These are phyloP conservation scores for Liopterus haemorrhoidalis DNA, from an alignment of 2,888 invertebrate species.

Conservation along the genomic window DNA sequence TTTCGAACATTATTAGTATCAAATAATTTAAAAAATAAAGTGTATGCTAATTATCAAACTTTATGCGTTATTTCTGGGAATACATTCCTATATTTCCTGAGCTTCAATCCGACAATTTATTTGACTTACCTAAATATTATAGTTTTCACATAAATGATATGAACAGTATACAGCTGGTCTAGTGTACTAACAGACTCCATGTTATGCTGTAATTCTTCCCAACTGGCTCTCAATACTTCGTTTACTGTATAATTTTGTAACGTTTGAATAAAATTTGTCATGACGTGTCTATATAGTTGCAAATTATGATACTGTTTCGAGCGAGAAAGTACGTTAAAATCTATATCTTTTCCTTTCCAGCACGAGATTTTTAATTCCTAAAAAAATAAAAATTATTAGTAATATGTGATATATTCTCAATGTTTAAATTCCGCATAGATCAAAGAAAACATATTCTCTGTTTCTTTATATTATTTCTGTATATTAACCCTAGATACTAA, in stretches of 20 bases:
- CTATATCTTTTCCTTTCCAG: constrained; percentile 48
- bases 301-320: constrained; percentile 66
- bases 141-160: constrained; percentile 68
- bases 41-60: too few species aligned
- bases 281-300: constrained; percentile 66
- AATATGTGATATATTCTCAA: too few species aligned
- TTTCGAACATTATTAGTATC: too few species aligned
- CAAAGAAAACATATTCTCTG: too few species aligned
- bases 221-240: constrained; percentile 67
- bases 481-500: too few species aligned
- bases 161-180: constrained; percentile 67
- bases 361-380: constrained; percentile 58
- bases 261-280: constrained; percentile 70
- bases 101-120: too few species aligned
- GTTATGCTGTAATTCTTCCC: constrained; percentile 67
- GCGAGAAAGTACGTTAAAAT: constrained; percentile 45
- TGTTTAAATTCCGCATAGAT: too few species aligned
- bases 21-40: too few species aligned
- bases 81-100: too few species aligned
- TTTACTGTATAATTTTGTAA: constrained; percentile 72
- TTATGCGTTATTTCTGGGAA: too few species aligned
- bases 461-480: too few species aligned
- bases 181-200: constrained; percentile 59
- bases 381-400: constrained; percentile 31
- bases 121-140: constrained; percentile 56